Evolutionary conservation across 1,140 invertebrate genomes (phyloP).

Genomic region (Bactericera cockerelli): DNA sequence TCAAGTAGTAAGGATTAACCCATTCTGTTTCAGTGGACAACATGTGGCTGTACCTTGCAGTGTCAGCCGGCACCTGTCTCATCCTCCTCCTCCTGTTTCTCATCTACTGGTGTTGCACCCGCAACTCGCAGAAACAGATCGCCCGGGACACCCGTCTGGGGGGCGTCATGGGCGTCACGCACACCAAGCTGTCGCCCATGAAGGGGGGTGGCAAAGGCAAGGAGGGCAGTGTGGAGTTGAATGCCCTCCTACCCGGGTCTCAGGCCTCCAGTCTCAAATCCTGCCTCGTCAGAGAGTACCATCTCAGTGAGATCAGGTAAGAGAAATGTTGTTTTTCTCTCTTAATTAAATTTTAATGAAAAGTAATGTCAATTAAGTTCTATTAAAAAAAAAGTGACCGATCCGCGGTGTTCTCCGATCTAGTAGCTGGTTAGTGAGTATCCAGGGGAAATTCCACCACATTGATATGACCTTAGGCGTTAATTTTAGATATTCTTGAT

Average conservation of each 20-base stretch:
- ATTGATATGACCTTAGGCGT: too few relatives aligned
- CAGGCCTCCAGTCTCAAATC: slow-evolving; percentile 25
- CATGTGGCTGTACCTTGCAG: slow-evolving; percentile 39
- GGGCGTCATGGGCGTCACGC: neutral
- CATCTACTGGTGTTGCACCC: slow-evolving; percentile 32
- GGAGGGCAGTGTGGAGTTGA: slow-evolving; percentile 35
- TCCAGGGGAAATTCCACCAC: too few relatives aligned
- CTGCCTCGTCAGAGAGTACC: slow-evolving; percentile 39
- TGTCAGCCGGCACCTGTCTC: slow-evolving; percentile 34
- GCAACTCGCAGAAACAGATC: slow-evolving; percentile 15
- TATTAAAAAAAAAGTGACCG: too few relatives aligned
- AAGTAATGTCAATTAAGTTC: too few relatives aligned
- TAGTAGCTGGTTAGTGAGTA: too few relatives aligned
- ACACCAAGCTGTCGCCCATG: neutral
- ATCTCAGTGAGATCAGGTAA: slow-evolving; percentile 41
- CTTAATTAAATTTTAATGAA: too few relatives aligned
- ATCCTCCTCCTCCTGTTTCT: slow-evolving; percentile 32
- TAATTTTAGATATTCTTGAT: too few relatives aligned
- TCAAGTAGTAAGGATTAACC: too few relatives aligned
- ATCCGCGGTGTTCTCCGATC: too few relatives aligned
- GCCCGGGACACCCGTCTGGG: neutral
- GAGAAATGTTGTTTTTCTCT: too few relatives aligned
- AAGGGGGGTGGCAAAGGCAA: slow-evolving; percentile 27
- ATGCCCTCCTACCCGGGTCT: slow-evolving; percentile 24
- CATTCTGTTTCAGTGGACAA: slow-evolving; percentile 29